A percentile compares a stretch with the other conserved stretches of the same genome.
phyloP scores from a whole-genome alignment of 2,888 invertebrate species.

The Lithosia quadra region DNA sequence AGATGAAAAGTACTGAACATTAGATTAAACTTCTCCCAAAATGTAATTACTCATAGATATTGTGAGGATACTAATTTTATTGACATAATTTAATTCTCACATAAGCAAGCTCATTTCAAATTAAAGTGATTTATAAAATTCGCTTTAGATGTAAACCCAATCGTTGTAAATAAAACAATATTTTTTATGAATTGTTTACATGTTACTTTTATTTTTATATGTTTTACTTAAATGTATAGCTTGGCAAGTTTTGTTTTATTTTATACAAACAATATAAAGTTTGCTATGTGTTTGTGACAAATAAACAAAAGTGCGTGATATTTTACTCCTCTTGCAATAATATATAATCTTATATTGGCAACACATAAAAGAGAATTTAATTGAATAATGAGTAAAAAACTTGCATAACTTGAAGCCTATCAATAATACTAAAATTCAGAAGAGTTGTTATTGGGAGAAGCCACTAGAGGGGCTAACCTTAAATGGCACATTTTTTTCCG shows the following conservation, averaged over 20 bases:
- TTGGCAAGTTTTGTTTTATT: constrained; percentile 67
- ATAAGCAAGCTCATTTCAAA: constrained; percentile 35
- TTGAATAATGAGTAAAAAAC: neutral
- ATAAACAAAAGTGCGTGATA: constrained; percentile 42
- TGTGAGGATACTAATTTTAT: neutral
- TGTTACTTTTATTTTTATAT: constrained; percentile 75
- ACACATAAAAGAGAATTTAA: neutral
- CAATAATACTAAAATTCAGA: neutral
- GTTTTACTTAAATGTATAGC: constrained; percentile 77
- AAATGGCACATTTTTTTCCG: no score
- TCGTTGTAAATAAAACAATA: constrained; percentile 78
- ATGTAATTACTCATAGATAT: neutral
- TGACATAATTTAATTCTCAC: constrained; percentile 14
- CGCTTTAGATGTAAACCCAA: constrained; percentile 61
- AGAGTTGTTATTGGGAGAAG: neutral
- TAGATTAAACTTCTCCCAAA: constrained; percentile 2
- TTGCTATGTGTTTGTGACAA: constrained; percentile 54
- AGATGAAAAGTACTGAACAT: neutral
- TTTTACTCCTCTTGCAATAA: constrained; percentile 39
- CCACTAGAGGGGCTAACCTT: neutral
- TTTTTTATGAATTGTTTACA: constrained; percentile 78
- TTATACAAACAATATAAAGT: constrained; percentile 50
- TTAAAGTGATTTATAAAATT: constrained; percentile 52
- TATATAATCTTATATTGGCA: constrained; percentile 33
- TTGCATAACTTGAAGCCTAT: neutral